phyloP scores from a whole-genome alignment of 2,888 invertebrate genomes.

The Bedellia somnulentella region DNA sequence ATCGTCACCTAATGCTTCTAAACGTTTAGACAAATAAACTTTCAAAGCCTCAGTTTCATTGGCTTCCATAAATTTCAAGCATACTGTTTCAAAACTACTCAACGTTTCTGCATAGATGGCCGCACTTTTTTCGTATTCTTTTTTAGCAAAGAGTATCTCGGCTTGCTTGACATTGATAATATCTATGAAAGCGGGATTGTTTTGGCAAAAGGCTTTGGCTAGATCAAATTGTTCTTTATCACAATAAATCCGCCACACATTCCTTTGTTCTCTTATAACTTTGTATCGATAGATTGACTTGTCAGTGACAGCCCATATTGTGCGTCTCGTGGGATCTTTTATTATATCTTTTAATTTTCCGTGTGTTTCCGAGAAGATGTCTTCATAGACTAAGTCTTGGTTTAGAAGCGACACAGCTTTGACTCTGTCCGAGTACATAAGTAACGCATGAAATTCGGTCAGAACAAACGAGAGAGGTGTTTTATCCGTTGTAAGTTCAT shows the following conservation, averaged over 20 bases:
- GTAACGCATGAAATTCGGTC: constrained; percentile 87
- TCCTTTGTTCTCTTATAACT: constrained; percentile 79
- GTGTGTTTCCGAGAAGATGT: constrained; percentile 76
- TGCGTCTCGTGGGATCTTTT: constrained; percentile 75
- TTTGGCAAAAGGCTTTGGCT: constrained; percentile 82
- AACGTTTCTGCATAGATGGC: constrained; percentile 86
- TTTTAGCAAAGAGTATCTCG: constrained; percentile 77
- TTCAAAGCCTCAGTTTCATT: constrained; percentile 85
- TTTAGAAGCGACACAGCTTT: constrained; percentile 84
- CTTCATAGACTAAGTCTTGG: constrained; percentile 84
- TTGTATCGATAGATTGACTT: constrained; percentile 84
- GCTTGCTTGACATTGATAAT: constrained; percentile 87
- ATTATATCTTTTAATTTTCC: constrained; percentile 80
- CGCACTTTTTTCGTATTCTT: constrained; percentile 82
- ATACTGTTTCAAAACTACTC: constrained; percentile 92
- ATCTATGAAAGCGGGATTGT: constrained; percentile 80
- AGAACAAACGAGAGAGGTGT: constrained; percentile 76
- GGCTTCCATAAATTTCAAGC: constrained; percentile 84
- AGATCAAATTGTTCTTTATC: constrained; percentile 83
- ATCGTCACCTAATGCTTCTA: constrained; percentile 69
- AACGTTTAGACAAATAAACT: constrained; percentile 81
- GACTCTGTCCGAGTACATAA: constrained; percentile 81
- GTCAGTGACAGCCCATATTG: constrained; percentile 87
- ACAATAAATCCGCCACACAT: constrained; percentile 88
- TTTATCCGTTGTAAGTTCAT: constrained; percentile 34